Conservation (phyloP, 2,888 invertebrate species). For the Malachius bipustulatus region DNA sequence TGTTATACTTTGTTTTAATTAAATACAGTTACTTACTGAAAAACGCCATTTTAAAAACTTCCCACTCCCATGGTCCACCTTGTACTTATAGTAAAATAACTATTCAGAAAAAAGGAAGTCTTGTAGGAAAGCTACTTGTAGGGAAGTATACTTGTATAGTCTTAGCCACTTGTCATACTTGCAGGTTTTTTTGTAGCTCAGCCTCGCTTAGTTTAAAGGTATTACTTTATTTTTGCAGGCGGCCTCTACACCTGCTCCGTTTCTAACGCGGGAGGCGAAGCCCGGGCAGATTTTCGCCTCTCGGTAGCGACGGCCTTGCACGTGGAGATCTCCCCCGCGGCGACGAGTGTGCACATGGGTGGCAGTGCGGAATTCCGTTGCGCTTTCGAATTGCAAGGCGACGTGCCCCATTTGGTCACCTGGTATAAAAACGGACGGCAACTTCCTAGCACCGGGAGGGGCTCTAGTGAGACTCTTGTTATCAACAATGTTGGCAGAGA, state of each 20-base stretch:
- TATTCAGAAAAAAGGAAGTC: too few species aligned
- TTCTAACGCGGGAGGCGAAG: constrained; percentile 57
- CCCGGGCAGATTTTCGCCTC: constrained; percentile 54
- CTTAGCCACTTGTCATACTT: too few species aligned
- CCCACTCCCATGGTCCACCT: too few species aligned
- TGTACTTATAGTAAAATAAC: too few species aligned
- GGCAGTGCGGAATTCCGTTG: constrained; percentile 60
- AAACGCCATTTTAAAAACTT: too few species aligned
- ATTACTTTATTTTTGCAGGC: constrained; percentile 28
- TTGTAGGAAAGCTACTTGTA: too few species aligned
- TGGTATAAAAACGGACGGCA: constrained; percentile 57
- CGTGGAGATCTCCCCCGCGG: constrained; percentile 52
- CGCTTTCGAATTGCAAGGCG: constrained; percentile 44
- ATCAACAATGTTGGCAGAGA: constrained; percentile 57
- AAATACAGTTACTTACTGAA: too few species aligned
- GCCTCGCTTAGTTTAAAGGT: too few species aligned
- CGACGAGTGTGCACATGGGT: constrained; percentile 61
- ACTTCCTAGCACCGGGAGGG: constrained; percentile 52
- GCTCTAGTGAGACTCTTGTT: constrained; percentile 49
- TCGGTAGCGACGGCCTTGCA: constrained; percentile 54
- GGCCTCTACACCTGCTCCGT: constrained; percentile 58
- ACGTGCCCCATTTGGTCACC: constrained; percentile 37
- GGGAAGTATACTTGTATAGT: too few species aligned
- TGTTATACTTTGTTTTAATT: too few species aligned
- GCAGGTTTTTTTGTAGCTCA: too few species aligned